A percentile compares a stretch with the other conserved stretches of the same genome.
phyloP scores from a whole-genome alignment of 1,140 invertebrate genomes.

The Hypsibius dujardini region DNA sequence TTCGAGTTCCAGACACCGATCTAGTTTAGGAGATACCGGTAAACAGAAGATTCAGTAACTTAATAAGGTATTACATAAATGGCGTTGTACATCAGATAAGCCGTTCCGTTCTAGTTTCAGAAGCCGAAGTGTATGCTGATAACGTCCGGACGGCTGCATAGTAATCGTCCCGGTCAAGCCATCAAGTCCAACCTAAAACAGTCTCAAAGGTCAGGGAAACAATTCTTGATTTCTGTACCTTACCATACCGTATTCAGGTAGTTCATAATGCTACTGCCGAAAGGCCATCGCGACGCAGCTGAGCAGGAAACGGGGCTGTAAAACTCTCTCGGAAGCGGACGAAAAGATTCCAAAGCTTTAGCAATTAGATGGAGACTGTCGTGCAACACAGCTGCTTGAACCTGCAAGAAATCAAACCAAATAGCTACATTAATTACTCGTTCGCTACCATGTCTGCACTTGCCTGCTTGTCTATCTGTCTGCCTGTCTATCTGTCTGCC shows the following conservation, averaged over 20 bases:
- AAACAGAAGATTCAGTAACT: neutral
- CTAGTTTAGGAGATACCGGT: neutral
- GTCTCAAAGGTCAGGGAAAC: neutral
- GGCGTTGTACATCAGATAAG: neutral
- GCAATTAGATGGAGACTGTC: neutral
- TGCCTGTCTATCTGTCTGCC: too few relatives aligned
- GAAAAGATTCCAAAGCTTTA: neutral
- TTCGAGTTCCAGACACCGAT: slow-evolving; percentile 8
- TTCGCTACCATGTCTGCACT: neutral
- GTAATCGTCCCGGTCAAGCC: neutral
- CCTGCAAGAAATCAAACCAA: slow-evolving; percentile 3
- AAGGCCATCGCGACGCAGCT: neutral
- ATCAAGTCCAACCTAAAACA: neutral
- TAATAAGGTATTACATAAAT: neutral
- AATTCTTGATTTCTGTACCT: neutral
- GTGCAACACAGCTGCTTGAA: neutral
- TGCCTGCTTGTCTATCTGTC: neutral
- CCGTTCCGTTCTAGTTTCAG: neutral
- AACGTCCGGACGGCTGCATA: neutral
- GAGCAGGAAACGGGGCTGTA: neutral
- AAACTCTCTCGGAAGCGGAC: neutral
- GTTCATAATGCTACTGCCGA: neutral
- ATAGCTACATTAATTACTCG: neutral
- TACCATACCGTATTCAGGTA: slow-evolving; percentile 9
- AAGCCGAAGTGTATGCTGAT: neutral